Percentiles rank a stretch among this genome's conserved stretches.
Conservation (phyloP, 2,113 vertebrate genomes). For the Alectura lathami region DNA sequence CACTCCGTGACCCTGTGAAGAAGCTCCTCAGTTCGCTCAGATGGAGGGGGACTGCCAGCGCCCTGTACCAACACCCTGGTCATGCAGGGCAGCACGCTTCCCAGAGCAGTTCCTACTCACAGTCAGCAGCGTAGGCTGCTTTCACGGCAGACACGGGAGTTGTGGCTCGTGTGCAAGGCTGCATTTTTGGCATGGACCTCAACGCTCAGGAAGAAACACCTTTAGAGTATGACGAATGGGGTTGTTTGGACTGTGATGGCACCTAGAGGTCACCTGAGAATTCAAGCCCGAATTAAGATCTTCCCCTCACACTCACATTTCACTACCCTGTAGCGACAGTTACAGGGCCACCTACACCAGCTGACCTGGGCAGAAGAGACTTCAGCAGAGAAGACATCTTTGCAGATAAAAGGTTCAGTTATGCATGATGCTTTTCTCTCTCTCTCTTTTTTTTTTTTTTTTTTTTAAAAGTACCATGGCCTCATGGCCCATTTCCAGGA, state of each 20-base stretch:
- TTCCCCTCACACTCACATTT: neutral
- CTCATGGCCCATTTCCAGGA: neutral
- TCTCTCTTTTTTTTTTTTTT: too few species aligned
- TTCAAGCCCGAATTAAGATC: neutral
- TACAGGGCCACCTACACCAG: neutral
- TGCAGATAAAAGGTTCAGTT: neutral
- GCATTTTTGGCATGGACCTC: neutral
- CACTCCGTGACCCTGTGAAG: neutral
- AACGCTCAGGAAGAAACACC: neutral
- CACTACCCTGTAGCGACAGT: neutral
- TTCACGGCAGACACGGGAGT: neutral
- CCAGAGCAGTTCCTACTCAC: neutral
- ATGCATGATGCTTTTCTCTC: fast-evolving
- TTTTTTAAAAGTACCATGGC: too few species aligned
- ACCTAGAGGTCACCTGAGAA: neutral
- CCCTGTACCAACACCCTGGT: neutral
- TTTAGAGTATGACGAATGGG: fast-evolving
- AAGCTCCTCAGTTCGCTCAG: neutral
- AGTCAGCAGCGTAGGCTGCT: neutral
- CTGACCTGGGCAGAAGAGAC: neutral
- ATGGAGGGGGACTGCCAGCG: neutral
- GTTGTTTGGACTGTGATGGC: neutral
- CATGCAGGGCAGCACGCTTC: neutral
- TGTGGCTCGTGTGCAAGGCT: neutral
- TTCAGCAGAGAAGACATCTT: neutral